Evolutionary conservation across 2,797 vertebrate genomes (phyloP), one percentile per base, ranked within the genome.

Genomic region (Hipposideros larvatus): DNA sequence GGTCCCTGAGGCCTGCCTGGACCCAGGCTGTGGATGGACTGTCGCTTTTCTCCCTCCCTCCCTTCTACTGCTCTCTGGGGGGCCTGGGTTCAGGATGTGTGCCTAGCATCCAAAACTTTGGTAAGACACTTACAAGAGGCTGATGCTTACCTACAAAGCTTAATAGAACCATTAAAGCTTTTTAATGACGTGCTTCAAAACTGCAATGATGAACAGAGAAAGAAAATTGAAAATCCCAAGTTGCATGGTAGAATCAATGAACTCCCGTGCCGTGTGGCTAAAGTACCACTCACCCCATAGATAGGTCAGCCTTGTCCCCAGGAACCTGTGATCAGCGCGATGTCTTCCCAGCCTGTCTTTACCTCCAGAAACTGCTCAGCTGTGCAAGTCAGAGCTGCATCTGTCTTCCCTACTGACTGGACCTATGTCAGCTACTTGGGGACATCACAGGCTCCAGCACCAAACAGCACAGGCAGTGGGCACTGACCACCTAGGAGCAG

Each of bases 161-260:
- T 99, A 95, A 99, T 99, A 94, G 99, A 99, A 97, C 99, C 99
- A 63, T 95, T 99, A 97, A 99, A 99, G 99, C 98, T 99, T 97
- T 99, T 99, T 98, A 99, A 99, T 99, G 99, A 99, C 97, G 99
- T 99, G 95, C 99, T 99, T 98, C 99, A 99, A 98, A 99, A 99
- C 98, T 99, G 99, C 98, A 99, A 99, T 98, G 99, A 99, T 98
- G 99, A 99, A 94, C 99, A 99, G 84, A 99, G 99, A 98, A 99
- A 99, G 98, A 99, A 99, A 98, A 99, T 98, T 94, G 28, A 51
- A 97, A 57, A 86, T 97, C 98, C 98, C 98, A 86, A 98, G 99
- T 99, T 99, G 98, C 98, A 99, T 99, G 99, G 99, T 99, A 98
- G 99, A 99, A 97, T 99, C 99, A 98, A 99, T 99, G 98, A 99